Evolutionary conservation across 2,888 invertebrate species (phyloP).

Genomic region (Xylophagus ater): DNA sequence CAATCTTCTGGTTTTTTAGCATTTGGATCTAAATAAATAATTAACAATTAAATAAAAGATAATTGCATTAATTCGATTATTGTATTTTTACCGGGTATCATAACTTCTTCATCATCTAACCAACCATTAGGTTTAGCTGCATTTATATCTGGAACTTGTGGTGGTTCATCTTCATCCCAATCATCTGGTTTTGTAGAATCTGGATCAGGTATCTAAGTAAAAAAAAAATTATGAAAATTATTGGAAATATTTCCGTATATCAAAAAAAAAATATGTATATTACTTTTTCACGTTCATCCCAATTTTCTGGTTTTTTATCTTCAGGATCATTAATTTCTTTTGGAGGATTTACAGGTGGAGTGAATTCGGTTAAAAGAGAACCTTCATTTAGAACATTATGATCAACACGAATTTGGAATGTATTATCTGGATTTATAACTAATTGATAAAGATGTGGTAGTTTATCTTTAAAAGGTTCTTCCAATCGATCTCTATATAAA

Average conservation of each 20-base stretch:
- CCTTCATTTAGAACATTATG: conserved; percentile 75
- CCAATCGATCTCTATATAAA: conserved; percentile 53
- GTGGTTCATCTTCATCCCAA: conserved; percentile 93
- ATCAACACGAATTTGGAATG: conserved; percentile 72
- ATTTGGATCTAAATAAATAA: conserved; percentile 51
- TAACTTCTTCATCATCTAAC: conserved; percentile 83
- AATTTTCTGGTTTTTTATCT: conserved; percentile 76
- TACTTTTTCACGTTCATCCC: conserved; percentile 86
- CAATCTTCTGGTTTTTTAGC: conserved; percentile 87
- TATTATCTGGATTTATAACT: conserved; percentile 65
- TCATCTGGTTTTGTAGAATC: conserved; percentile 84
- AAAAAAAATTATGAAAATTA: background rate
- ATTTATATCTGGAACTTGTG: conserved; percentile 73
- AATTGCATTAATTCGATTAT: background rate
- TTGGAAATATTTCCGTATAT: background rate
- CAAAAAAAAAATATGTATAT: background rate
- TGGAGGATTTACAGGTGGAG: conserved; percentile 90
- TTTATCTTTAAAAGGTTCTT: conserved; percentile 84
- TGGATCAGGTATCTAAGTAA: conserved; percentile 65
- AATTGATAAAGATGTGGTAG: conserved; percentile 80
- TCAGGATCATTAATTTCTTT: conserved; percentile 86
- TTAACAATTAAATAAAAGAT: conserved; percentile 2
- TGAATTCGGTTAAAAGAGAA: conserved; percentile 77
- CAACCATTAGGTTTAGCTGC: conserved; percentile 82
- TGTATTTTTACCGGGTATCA: conserved; percentile 49